phyloP scores from a whole-genome alignment of 1,140 invertebrate species.

The Aradophagus sp. region DNA sequence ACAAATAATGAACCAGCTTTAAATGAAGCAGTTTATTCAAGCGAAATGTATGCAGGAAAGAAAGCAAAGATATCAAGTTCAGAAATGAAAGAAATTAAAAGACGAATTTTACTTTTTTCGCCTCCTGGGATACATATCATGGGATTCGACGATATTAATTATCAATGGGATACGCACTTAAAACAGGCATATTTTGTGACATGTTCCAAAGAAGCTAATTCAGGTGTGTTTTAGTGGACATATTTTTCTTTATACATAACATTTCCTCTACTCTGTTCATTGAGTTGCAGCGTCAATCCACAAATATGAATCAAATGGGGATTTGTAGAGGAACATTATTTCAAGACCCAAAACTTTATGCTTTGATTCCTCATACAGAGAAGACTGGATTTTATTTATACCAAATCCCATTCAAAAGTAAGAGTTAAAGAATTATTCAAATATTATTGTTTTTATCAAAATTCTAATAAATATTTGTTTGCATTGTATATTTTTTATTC shows the following conservation, averaged over 20 bases:
- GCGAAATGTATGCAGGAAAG: slow-evolving; percentile 3
- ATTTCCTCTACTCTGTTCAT: slow-evolving; percentile 31
- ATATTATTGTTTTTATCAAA: too few species aligned
- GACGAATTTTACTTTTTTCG: slow-evolving; percentile 1
- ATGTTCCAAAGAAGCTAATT: slow-evolving; percentile 15
- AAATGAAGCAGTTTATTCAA: slow-evolving; percentile 18
- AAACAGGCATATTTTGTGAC: slow-evolving; percentile 34
- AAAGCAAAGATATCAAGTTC: slow-evolving; percentile 3
- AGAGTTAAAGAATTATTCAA: too few species aligned
- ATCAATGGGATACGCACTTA: slow-evolving; percentile 11
- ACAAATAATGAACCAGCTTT: slow-evolving; percentile 2
- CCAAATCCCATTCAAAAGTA: slow-evolving; percentile 9
- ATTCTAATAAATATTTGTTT: too few species aligned
- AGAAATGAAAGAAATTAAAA: slow-evolving; percentile 11
- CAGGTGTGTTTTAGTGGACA: slow-evolving; percentile 38
- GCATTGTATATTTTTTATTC: too few species aligned
- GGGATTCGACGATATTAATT: slow-evolving; percentile 18
- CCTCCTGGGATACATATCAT: slow-evolving; percentile 21
- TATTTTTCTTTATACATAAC: too few species aligned
- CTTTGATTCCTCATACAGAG: slow-evolving; percentile 28
- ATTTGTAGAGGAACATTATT: slow-evolving; percentile 20
- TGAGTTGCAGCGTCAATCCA: slow-evolving; percentile 29
- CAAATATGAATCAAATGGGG: slow-evolving; percentile 23
- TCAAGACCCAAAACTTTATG: slow-evolving; percentile 32
- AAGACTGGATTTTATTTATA: slow-evolving; percentile 54